phyloP scores from a whole-genome alignment of 1,140 invertebrate genomes.

The Hestina assimilis region DNA sequence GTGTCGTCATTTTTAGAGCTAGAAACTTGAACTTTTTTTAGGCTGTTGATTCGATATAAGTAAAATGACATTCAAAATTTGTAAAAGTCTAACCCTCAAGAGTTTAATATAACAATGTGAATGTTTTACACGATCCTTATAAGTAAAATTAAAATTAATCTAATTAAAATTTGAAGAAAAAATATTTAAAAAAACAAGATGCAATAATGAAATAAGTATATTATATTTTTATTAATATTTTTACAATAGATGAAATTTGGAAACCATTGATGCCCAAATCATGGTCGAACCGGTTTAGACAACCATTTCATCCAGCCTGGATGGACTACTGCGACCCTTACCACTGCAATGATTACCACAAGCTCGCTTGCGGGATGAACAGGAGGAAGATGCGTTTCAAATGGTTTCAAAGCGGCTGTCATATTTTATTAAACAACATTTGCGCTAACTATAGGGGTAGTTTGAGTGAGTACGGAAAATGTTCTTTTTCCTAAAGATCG shows the following conservation, averaged over 20 bases:
- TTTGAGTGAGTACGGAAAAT: slow-evolving; percentile 34
- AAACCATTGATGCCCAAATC: slow-evolving; percentile 37
- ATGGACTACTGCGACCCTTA: slow-evolving; percentile 63
- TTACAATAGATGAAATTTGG: slow-evolving; percentile 35
- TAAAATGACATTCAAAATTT: too few species aligned
- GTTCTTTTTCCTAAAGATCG: not conserved
- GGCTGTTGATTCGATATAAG: too few species aligned
- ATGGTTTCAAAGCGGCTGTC: slow-evolving; percentile 56
- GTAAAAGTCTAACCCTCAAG: too few species aligned
- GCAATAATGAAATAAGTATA: too few species aligned
- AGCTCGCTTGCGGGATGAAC: slow-evolving; percentile 42
- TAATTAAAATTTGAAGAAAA: too few species aligned
- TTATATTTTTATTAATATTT: too few species aligned
- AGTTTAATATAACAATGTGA: too few species aligned
- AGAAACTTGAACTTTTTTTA: too few species aligned
- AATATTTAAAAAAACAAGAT: not conserved
- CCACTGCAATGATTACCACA: slow-evolving; percentile 56
- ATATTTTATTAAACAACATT: slow-evolving; percentile 43
- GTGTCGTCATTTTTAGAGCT: too few species aligned
- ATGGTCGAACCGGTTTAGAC: slow-evolving; percentile 30
- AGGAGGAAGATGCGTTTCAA: slow-evolving; percentile 41
- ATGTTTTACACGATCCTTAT: too few species aligned
- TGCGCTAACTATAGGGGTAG: slow-evolving; percentile 36
- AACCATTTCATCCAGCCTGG: slow-evolving; percentile 42
- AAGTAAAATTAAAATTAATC: too few species aligned